Evolutionary conservation across 2,888 invertebrate genomes (phyloP), one percentile per base, ranked within the genome.

Genomic region (Saturnia pavonia): DNA sequence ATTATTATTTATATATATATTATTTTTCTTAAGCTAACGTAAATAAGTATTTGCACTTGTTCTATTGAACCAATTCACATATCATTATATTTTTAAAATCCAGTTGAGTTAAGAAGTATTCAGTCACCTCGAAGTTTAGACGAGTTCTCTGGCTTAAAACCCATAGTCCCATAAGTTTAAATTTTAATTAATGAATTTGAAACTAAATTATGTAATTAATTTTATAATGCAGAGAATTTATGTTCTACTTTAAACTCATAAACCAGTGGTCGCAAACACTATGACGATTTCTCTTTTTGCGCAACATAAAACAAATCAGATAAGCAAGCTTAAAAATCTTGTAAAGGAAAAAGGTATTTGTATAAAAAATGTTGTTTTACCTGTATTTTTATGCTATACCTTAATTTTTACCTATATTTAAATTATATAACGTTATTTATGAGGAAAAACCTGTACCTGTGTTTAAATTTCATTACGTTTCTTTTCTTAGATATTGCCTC

Each of bases 401-500:
- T 34, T 34, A 4, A 34, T 34, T 34, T 4, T 34, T 34, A 34
- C 3, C n/a, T 34, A 34, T 34, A 4, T 34, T 34, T 34, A 2
- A 34, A 34, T 34, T 34, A 34, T 34, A 34, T 34, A n/a, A n/a
- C 7, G 14, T 60, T 60, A 27, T 27, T 60, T 4, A 11, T 57
- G 9, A 25, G 8, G 4, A 12, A 11, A 25, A 57, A 57, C 9
- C 51, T 1, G 14, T 12, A 22, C 25, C 22, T 60, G 22, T 22
- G 7, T 60, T 60, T 27, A 60, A 60, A 60, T 60, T 25, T n/a
- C n/a, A n/a, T 0, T 25, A 14, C 66, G 19, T n/a, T 63, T 69
- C 40, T 57, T 40, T 66, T 68, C 69, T 84, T 82, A 98, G 98
- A 97, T 99, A 57, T 94, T 99, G 84, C 98, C 99, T 0, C 86